Base-by-base conservation (phyloP, 2,797 vertebrate genomes). In the Hoplostethus atlanticus region DNA sequence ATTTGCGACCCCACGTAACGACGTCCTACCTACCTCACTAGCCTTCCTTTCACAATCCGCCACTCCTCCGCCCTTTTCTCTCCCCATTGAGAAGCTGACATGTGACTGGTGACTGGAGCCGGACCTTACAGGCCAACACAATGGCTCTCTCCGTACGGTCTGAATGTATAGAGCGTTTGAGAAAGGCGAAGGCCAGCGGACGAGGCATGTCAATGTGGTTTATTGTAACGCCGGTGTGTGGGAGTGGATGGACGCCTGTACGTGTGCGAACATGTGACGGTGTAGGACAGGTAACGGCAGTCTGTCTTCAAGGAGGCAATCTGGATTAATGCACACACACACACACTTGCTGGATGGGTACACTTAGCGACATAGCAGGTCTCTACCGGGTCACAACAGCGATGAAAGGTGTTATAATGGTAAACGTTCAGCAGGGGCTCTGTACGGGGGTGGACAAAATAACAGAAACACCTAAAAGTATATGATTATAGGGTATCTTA, bases 181-280 rank as follows among this genome's bases (percentile, higher is more conserved):
- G 52, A 12, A 55, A n/a, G 38, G 60, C 21, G 1, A 5, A 10
- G 25, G 38, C 34, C 55, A 10, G 55, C 6, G 10, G 54, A 16
- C 10, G 0, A 63, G 46, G 17, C 8, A 54, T 11, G 64, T 67
- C 55, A 84, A 84, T 72, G 54, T 66, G 51, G 65, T 52, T 66
- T 77, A 78, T 78, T 76, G 71, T 73, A 64, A 36, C 54, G 48
- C 44, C 38, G 2, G n/a, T 28, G 56, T n/a, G 31, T 59, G 17
- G 15, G 52, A 12, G 36, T 55, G 31, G 11, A 44, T 42, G 50
- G 12, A 38, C 38, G n/a, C 21, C 25, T 59, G 10, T 59, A 7
- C 38, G 11, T 16, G 53, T 55, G 53, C 31, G 53, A 6, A n/a
- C 4, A 34, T 0, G n/a, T 12, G 57, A 44, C 82, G 63, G 69